These are phyloP conservation scores for Chloroceryle amazona DNA, from an alignment of 2,797 vertebrate genomes.

Conservation along the genomic window DNA sequence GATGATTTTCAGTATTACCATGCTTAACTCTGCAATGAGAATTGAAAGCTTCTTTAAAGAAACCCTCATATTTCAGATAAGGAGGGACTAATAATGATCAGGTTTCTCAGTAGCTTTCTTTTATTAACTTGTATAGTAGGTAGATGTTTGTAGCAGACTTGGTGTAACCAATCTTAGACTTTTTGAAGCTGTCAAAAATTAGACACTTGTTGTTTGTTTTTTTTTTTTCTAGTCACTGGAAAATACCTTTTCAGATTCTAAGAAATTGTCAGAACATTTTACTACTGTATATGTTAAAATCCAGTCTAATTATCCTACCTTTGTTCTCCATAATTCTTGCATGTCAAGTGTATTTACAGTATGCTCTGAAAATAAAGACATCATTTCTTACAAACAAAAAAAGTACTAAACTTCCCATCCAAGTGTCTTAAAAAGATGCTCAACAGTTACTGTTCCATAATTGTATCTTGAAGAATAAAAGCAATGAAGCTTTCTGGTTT, in stretches of 20 bases:
- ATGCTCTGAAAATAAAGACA: neutral
- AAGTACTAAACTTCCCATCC: neutral
- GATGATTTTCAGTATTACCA: neutral
- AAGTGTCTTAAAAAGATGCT: neutral
- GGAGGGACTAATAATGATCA: neutral
- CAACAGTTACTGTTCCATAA: neutral
- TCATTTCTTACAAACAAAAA: neutral
- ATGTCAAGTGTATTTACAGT: neutral
- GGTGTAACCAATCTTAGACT: too few relatives aligned
- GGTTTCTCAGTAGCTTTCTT: neutral
- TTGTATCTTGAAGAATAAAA: neutral
- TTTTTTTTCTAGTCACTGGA: neutral
- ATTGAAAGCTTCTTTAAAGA: neutral
- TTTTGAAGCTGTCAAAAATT: too few relatives aligned
- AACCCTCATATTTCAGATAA: neutral
- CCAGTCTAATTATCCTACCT: neutral
- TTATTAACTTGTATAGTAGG: too few relatives aligned
- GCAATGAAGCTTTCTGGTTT: neutral
- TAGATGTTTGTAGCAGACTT: too few relatives aligned
- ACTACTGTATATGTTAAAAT: neutral
- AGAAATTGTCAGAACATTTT: fast-evolving
- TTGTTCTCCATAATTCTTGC: neutral
- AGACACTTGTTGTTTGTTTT: neutral
- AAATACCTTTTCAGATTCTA: neutral
- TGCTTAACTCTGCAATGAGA: neutral